Percentiles rank a stretch among this genome's conserved stretches.
Evolutionary conservation across 30 jellyfish, hydroid and myxozoan genomes (phyloP).

Genomic region (Nemopilema nomurai): DNA sequence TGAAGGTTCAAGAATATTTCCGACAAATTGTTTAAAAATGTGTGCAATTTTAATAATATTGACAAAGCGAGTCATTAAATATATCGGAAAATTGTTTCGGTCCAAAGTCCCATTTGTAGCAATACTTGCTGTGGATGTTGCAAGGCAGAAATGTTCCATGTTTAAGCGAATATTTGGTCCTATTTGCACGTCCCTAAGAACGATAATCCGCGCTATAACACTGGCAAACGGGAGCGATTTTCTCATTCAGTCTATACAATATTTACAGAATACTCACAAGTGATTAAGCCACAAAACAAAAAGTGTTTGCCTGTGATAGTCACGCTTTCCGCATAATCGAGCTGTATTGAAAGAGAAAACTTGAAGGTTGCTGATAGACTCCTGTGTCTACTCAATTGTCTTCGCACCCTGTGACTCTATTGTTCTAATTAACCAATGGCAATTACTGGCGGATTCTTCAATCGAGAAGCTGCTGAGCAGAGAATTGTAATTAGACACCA

Average conservation of each 20-base stretch:
- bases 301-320: constrained; percentile 72
- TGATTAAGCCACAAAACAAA: constrained; percentile 61
- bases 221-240: constrained; percentile 18
- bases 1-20: background rate
- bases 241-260: constrained; percentile 49
- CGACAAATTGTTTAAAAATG: background rate
- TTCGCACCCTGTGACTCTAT: constrained; percentile 79
- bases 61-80: background rate
- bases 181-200: background rate
- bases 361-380: constrained; percentile 57
- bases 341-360: constrained; percentile 46
- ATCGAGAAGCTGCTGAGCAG: constrained; percentile 79
- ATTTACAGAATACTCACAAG: constrained; percentile 64
- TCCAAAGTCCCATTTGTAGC: background rate
- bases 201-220: background rate
- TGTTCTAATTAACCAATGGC: constrained; percentile 79
- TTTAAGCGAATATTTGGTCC: background rate
- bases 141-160: background rate
- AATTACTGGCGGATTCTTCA: constrained; percentile 73
- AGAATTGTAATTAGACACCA: constrained; percentile 88
- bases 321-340: constrained; percentile 81
- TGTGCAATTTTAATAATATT: background rate
- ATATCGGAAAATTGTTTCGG: no score
- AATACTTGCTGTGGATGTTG: background rate
- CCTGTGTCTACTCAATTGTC: constrained; percentile 75